A percentile compares a stretch with the other conserved stretches of the same genome.
Evolutionary conservation across 2,113 vertebrate genomes (phyloP).

Genomic region (Rynchops niger): DNA sequence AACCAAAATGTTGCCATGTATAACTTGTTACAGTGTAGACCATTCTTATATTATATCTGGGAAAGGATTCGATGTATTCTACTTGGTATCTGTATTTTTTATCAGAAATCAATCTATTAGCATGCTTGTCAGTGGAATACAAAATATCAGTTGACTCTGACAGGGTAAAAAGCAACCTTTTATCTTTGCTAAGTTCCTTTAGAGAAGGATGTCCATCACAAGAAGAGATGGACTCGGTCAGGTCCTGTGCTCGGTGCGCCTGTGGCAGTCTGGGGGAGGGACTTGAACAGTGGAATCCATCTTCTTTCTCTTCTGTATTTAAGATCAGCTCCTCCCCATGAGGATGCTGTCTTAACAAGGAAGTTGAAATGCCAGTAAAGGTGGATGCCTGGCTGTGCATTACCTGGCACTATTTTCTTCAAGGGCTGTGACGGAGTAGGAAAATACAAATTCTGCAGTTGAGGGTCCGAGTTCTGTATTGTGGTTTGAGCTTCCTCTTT

Average conservation of each 20-base stretch:
- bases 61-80: neutral
- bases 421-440: neutral
- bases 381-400: neutral
- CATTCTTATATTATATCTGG: neutral
- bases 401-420: neutral
- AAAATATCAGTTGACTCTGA: neutral
- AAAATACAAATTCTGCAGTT: neutral
- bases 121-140: neutral
- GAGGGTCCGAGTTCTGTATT: neutral
- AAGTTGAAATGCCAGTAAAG: neutral
- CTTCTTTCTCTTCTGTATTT: neutral
- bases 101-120: neutral
- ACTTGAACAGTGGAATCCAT: neutral
- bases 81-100: neutral
- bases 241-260: neutral
- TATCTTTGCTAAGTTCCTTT: neutral
- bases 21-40: neutral
- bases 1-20: neutral
- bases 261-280: neutral
- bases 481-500: neutral
- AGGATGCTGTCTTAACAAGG: neutral
- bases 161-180: neutral
- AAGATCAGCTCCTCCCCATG: neutral
- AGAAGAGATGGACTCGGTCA: neutral
- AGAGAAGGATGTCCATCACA: neutral